Conservation (phyloP, 2,797 vertebrate genomes). For the Enteromius unitaeniatus region DNA sequence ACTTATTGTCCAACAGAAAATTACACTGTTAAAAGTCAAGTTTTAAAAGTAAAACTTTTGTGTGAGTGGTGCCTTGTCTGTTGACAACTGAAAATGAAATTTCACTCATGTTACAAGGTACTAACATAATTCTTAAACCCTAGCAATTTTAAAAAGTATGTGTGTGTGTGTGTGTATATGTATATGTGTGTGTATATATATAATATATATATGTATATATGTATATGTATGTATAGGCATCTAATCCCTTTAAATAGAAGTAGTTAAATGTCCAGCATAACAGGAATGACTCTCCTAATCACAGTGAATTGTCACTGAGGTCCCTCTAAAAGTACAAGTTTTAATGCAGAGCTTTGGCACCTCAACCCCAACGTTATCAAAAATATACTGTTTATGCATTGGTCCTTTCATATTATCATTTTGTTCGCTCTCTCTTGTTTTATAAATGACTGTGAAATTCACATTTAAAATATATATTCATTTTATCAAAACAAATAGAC, state of each 20-base stretch:
- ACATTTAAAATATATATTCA: constrained; percentile 66
- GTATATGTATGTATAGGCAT: neutral
- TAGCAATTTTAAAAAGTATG: neutral
- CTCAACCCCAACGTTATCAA: constrained; percentile 49
- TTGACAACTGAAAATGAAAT: neutral
- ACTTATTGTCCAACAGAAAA: neutral
- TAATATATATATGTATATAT: too few species aligned
- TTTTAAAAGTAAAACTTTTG: too few species aligned
- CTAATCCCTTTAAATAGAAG: neutral
- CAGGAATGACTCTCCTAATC: neutral
- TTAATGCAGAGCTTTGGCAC: constrained; percentile 9
- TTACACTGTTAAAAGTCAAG: too few species aligned
- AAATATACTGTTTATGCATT: constrained; percentile 56
- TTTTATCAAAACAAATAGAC: constrained; percentile 70
- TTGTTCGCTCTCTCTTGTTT: constrained; percentile 42
- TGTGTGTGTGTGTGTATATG: too few species aligned
- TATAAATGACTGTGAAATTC: constrained; percentile 60
- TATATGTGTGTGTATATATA: too few species aligned
- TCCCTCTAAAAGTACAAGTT: neutral
- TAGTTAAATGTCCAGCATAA: neutral
- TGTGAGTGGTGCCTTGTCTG: neutral
- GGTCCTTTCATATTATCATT: constrained; percentile 40
- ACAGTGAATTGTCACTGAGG: neutral
- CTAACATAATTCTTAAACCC: neutral
- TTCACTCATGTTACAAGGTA: neutral